phyloP scores from a whole-genome alignment of 92 coral and sea anemone species.

The Zoanthus sociatus region DNA sequence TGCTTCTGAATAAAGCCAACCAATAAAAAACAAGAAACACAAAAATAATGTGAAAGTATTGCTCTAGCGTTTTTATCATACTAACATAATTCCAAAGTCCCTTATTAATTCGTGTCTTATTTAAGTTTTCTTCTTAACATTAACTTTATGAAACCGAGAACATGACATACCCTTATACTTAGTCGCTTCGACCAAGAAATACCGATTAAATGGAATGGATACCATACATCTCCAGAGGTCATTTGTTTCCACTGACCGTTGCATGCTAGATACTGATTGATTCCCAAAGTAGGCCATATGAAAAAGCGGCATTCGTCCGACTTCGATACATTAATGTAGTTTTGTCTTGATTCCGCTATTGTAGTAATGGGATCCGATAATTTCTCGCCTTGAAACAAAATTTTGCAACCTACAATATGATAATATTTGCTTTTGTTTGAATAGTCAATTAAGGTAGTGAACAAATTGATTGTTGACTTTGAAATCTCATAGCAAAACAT shows the following conservation, averaged over 20 bases:
- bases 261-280: conserved; percentile 25
- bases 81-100: too few relatives aligned
- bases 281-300: neutral
- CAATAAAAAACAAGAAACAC: too few relatives aligned
- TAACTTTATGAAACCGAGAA: neutral
- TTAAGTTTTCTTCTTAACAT: neutral
- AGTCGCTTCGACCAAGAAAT: conserved; percentile 19
- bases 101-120: too few relatives aligned
- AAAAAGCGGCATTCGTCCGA: conserved; percentile 10
- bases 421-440: neutral
- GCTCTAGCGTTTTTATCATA: too few relatives aligned
- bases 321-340: neutral
- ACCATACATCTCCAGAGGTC: conserved; percentile 27
- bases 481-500: neutral
- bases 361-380: conserved; percentile 2
- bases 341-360: conserved; percentile 1
- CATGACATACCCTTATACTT: conserved; percentile 32
- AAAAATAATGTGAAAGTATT: too few relatives aligned
- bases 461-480: neutral
- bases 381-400: neutral
- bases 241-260: conserved; percentile 15
- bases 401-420: conserved; percentile 10
- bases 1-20: too few relatives aligned
- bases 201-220: conserved; percentile 2
- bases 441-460: neutral